These are phyloP conservation scores for Anoplopoma fimbria DNA, from an alignment of 2,113 vertebrate genomes.

Conservation along the genomic window DNA sequence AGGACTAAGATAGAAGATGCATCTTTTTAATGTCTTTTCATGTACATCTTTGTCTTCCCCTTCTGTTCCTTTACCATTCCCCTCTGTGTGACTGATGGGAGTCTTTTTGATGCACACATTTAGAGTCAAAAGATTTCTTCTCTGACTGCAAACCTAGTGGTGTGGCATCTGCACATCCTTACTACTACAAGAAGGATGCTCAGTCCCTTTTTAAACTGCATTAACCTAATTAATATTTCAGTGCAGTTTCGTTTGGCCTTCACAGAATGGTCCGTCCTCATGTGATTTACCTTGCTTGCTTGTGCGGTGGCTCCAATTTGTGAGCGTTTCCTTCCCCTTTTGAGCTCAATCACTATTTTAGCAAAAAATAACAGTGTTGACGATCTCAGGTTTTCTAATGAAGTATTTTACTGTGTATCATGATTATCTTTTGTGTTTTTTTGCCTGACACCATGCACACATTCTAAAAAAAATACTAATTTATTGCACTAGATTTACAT, in stretches of 20 bases:
- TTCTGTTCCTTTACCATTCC: slow-evolving; percentile 45
- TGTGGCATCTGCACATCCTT: slow-evolving; percentile 53
- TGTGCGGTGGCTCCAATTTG: slow-evolving; percentile 42
- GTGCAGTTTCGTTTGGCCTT: background rate
- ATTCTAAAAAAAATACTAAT: slow-evolving; percentile 1
- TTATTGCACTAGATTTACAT: slow-evolving; percentile 6
- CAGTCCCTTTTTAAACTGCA: slow-evolving; percentile 7
- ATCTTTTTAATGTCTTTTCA: slow-evolving; percentile 8
- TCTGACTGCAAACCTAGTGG: slow-evolving; percentile 18
- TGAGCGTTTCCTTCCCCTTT: slow-evolving; percentile 14
- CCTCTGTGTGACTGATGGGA: slow-evolving; percentile 66
- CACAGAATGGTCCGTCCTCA: slow-evolving; percentile 20
- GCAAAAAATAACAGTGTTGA: background rate
- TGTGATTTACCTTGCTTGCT: slow-evolving; percentile 46
- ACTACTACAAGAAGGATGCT: slow-evolving; percentile 24
- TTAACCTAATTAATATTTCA: slow-evolving; percentile 1
- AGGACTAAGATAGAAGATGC: slow-evolving; percentile 57
- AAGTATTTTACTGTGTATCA: slow-evolving; percentile 6
- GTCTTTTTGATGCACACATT: slow-evolving; percentile 57
- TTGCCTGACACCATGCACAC: background rate
- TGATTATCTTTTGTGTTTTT: slow-evolving; percentile 19
- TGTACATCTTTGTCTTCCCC: slow-evolving; percentile 21
- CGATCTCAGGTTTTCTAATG: background rate
- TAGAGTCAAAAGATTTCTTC: slow-evolving; percentile 32
- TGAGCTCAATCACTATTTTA: slow-evolving; percentile 7